Conservation (phyloP, 2,888 invertebrate genomes). For the Drosophila prostipennis region DNA sequence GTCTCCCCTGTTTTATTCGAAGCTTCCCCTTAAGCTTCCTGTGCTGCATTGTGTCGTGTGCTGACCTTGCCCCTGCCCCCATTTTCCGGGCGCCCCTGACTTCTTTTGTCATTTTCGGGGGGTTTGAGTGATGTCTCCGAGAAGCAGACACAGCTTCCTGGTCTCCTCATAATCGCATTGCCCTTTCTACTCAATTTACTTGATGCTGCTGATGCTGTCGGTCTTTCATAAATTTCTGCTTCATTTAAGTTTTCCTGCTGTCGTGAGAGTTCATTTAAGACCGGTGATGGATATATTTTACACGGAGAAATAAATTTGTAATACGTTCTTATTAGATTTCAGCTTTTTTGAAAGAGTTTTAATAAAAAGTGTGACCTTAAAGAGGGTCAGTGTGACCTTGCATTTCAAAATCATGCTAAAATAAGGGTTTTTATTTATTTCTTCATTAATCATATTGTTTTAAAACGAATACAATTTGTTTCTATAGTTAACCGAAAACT, state of each 20-base stretch:
- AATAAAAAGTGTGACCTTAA: neutral
- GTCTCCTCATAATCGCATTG: conserved; percentile 39
- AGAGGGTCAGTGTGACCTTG: neutral
- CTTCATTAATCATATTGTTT: too few species aligned
- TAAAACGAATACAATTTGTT: too few species aligned
- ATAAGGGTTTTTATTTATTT: too few species aligned
- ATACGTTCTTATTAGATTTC: too few species aligned
- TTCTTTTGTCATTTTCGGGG: conserved; percentile 66
- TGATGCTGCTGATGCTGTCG: conserved; percentile 34
- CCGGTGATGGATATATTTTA: neutral
- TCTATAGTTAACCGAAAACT: neutral
- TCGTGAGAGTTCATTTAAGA: conserved; percentile 23
- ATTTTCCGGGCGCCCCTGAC: conserved; percentile 31
- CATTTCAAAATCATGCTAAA: neutral
- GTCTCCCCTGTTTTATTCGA: conserved; percentile 17
- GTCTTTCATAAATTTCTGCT: conserved; percentile 43
- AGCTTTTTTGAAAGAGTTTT: neutral
- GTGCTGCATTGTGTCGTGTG: conserved; percentile 48
- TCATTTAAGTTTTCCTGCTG: conserved; percentile 35
- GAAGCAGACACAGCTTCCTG: conserved; percentile 45
- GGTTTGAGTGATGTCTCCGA: conserved; percentile 64
- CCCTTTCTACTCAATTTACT: conserved; percentile 48
- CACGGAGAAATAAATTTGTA: too few species aligned
- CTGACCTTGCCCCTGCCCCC: conserved; percentile 51
- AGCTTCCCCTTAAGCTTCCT: conserved; percentile 3